Evolutionary conservation across 2,113 vertebrate species (phyloP), one percentile per base, ranked within the genome.

Genomic region (Sylvilagus bachmani): DNA sequence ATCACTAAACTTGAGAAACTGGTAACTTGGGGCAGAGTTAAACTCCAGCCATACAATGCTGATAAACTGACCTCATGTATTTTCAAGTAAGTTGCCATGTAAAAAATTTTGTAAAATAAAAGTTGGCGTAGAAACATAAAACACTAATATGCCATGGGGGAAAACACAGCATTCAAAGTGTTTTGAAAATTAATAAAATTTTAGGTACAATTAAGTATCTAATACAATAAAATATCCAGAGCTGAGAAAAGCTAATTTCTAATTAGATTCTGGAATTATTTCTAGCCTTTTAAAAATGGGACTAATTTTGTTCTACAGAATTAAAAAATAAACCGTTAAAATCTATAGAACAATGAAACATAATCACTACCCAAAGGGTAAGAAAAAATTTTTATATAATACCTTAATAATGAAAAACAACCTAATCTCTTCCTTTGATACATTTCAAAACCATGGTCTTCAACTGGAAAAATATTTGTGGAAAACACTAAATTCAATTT

Each of bases 151-250:
- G 6, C 1, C 55, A 1, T 79, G 17, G 64, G 31, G 17, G 19
- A 71, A 22, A 36, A 44, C 36, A 89, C 5, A 11, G 24, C 19
- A 96, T 79, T 25, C 74, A 79, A 86, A 3, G 19, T 49, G 24
- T 86, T 89, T 89, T 67, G 14, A 86, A 95, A 89, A 83, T 86
- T 49, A 91, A 17, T 80, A 61, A 70, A 89, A 55, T 73, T 95
- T 74, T 75, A 94, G 55, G 51, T 79, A 49, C 1, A 88, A 33
- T 89, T 77, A 85, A 89, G 7, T 27, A 62, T 61, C 44, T 44
- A 44, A 44, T 44, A 44, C 44, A 44, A 44, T 44, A 44, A 44
- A 44, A 61, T 36, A 61, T 53, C 19, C 27, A 89, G 29, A 73
- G 67, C 17, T 29, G 74, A 77, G 75, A 79, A 53, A 95, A 90